These are phyloP conservation scores for Drosophila nigromelanica DNA, from an alignment of 1,140 invertebrate species.

Conservation along the genomic window DNA sequence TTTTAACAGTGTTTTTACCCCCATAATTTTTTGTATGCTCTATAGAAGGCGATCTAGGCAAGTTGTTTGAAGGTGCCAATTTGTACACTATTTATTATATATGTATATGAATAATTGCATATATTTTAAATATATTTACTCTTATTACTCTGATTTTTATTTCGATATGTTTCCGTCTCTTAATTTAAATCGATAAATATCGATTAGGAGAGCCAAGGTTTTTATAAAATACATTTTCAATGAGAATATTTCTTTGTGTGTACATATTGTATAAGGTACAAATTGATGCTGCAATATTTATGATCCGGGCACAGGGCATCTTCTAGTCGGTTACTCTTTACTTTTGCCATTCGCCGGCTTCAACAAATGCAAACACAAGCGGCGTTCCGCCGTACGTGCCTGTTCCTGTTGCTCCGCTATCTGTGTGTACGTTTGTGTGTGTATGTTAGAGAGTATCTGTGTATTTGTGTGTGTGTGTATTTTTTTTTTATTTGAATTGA, in stretches of 20 bases:
- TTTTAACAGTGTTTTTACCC: slow-evolving; percentile 12
- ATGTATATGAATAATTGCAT: too few species aligned
- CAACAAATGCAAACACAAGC: slow-evolving; percentile 33
- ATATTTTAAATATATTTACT: too few species aligned
- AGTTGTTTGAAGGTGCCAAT: too few species aligned
- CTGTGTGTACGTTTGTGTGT: not conserved
- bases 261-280: too few species aligned
- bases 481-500: slow-evolving; percentile 56
- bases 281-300: not conserved
- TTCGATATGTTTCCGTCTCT: too few species aligned
- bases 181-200: too few species aligned
- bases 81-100: too few species aligned
- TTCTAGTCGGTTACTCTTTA: not conserved
- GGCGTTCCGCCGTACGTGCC: slow-evolving; percentile 37
- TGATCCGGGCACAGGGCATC: not conserved
- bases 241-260: too few species aligned
- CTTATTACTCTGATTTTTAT: too few species aligned
- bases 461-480: not conserved
- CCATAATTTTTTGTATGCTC: slow-evolving; percentile 24
- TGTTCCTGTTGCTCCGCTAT: slow-evolving; percentile 28
- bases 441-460: not conserved
- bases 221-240: too few species aligned
- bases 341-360: not conserved
- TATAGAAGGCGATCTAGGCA: not conserved
- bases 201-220: too few species aligned